These are phyloP conservation scores for Corvus moneduloides DNA, from an alignment of 2,113 vertebrate genomes.

Conservation along the genomic window DNA sequence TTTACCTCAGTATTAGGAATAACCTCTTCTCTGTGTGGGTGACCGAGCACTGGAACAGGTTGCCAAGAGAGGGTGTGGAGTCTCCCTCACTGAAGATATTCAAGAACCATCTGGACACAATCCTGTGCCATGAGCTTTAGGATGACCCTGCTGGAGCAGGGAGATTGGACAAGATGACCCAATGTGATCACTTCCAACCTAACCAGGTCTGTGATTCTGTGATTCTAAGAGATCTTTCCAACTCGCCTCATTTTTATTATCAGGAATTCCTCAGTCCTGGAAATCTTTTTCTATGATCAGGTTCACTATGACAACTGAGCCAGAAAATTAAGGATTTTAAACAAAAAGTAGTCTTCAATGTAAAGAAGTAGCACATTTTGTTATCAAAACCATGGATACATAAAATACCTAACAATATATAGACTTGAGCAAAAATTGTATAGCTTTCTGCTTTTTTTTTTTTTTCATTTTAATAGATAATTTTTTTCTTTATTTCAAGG, in stretches of 20 bases:
- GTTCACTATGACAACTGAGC: not conserved
- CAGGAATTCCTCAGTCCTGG: not conserved
- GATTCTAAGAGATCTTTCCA: not conserved
- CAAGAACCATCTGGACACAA: not conserved
- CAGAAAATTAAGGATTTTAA: not conserved
- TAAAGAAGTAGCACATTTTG: not conserved
- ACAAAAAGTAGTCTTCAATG: not conserved
- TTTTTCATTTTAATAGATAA: not conserved
- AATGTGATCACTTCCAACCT: not conserved
- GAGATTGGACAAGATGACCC: not conserved
- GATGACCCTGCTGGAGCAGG: not conserved
- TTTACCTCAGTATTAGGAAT: not conserved
- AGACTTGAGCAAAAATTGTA: not conserved
- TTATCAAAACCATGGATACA: not conserved
- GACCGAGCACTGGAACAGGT: not conserved
- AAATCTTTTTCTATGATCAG: not conserved
- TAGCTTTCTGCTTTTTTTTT: too few relatives aligned
- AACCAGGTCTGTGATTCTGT: not conserved
- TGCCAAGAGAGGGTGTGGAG: not conserved
- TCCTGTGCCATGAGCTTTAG: not conserved
- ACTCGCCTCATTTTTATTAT: not conserved
- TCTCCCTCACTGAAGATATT: not conserved
- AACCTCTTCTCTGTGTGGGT: not conserved
- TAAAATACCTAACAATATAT: not conserved
- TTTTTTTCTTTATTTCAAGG: not conserved